A percentile compares a stretch with the other conserved stretches of the same genome.
Evolutionary conservation across 1,140 invertebrate genomes (phyloP).

Genomic region (Drosophila baimaii): DNA sequence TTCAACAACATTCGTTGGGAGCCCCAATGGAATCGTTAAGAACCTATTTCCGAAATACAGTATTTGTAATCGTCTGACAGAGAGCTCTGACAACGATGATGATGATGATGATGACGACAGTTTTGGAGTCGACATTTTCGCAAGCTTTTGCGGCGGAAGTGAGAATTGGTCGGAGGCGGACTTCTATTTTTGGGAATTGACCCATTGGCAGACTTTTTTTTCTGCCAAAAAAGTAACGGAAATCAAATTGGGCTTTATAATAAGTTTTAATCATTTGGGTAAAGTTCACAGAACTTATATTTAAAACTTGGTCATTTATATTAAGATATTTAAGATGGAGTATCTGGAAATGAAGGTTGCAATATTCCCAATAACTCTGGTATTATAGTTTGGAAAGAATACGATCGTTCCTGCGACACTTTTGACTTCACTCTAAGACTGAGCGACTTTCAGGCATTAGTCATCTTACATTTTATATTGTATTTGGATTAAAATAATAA

Average conservation of each 20-base stretch:
- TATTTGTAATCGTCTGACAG: constrained; percentile 7
- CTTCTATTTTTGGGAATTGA: constrained; percentile 7
- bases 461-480: too few relatives aligned
- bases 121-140: constrained; percentile 11
- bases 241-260: background rate
- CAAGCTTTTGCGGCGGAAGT: constrained; percentile 23
- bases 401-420: too few relatives aligned
- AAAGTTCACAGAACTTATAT: background rate
- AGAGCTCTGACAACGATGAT: constrained; percentile 9
- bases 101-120: constrained; percentile 18
- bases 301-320: too few relatives aligned
- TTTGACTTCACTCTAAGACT: too few relatives aligned
- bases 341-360: too few relatives aligned
- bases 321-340: too few relatives aligned
- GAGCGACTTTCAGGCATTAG: too few relatives aligned
- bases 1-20: constrained; percentile 27
- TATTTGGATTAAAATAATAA: too few relatives aligned
- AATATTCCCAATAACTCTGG: too few relatives aligned
- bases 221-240: constrained; percentile 11
- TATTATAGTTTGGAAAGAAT: too few relatives aligned
- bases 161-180: constrained; percentile 12
- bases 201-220: constrained; percentile 29
- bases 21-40: constrained; percentile 54
- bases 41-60: constrained; percentile 40
- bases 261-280: background rate